Conservation (phyloP, 2,888 invertebrate genomes). For the Pseudeuparius sepicola region DNA sequence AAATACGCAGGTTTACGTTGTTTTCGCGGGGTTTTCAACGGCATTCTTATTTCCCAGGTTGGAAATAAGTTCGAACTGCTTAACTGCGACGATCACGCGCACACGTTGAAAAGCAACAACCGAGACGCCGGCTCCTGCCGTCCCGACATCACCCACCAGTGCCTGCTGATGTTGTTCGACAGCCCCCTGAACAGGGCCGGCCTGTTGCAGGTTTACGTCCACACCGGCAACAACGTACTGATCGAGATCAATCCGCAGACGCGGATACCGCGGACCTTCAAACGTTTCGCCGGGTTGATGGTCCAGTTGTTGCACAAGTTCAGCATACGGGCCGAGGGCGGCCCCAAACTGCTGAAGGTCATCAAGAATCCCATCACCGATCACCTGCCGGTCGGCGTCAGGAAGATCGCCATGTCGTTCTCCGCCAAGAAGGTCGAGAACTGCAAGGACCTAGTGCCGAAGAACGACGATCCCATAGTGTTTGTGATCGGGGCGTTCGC, state of each 20-base stretch:
- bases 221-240: conserved; percentile 83
- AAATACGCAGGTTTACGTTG: conserved; percentile 7
- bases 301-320: conserved; percentile 95
- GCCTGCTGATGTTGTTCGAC: conserved; percentile 93
- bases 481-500: conserved; percentile 96
- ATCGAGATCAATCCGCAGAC: conserved; percentile 97
- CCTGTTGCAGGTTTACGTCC: conserved; percentile 88
- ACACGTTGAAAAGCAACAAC: conserved; percentile 75
- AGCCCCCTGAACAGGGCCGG: conserved; percentile 95
- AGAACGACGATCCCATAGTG: conserved; percentile 71
- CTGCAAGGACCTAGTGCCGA: conserved; percentile 69
- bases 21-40: conserved; percentile 1
- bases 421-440: conserved; percentile 61
- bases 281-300: conserved; percentile 93
- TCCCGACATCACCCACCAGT: conserved; percentile 97
- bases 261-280: conserved; percentile 92
- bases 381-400: conserved; percentile 90
- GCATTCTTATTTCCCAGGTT: conserved; percentile 46
- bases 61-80: conserved; percentile 82
- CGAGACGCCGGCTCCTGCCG: conserved; percentile 81
- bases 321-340: conserved; percentile 82
- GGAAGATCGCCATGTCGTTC: conserved; percentile 84
- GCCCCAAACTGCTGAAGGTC: conserved; percentile 83
- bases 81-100: conserved; percentile 87
- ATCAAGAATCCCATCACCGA: conserved; percentile 93